A percentile compares a stretch with the other conserved stretches of the same genome.
Conservation (phyloP, 2,797 vertebrate genomes). For the Coregonus sp. region DNA sequence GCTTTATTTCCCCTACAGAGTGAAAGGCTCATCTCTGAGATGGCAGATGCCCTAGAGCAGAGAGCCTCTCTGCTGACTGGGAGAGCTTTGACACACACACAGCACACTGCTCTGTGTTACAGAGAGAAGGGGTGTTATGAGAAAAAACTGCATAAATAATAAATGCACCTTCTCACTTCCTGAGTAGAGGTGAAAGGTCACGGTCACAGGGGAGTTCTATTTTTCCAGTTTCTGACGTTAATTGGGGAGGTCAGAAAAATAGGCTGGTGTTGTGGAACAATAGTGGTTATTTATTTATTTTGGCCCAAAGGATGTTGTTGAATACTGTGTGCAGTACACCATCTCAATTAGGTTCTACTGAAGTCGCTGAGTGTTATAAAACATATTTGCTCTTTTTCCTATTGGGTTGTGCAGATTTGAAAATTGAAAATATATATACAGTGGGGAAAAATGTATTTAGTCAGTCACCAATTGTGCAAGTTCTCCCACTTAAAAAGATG, state of each 20-base stretch:
- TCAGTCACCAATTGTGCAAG: too few relatives aligned
- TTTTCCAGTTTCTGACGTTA: conserved; percentile 52
- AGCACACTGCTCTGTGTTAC: not conserved
- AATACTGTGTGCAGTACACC: not conserved
- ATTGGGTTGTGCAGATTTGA: not conserved
- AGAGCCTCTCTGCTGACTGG: not conserved
- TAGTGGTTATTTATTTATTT: conserved; percentile 27
- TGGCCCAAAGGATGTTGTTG: not conserved
- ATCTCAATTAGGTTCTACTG: conserved; percentile 17
- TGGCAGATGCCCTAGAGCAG: not conserved
- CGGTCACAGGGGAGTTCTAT: not conserved
- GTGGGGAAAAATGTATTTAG: too few relatives aligned
- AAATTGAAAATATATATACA: not conserved
- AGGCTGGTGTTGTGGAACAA: conserved; percentile 42
- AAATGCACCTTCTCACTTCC: conserved; percentile 38
- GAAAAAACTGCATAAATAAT: conserved; percentile 30
- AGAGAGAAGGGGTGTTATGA: conserved; percentile 30
- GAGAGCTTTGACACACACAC: not conserved
- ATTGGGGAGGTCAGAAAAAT: conserved; percentile 38
- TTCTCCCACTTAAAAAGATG: too few relatives aligned
- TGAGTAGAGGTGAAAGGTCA: conserved; percentile 35
- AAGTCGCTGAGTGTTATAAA: conserved; percentile 29
- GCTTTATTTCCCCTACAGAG: not conserved
- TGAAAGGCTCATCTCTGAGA: not conserved
- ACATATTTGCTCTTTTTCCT: not conserved